Base-by-base conservation (phyloP, 1,140 invertebrate species). In the Sinella curviseta region DNA sequence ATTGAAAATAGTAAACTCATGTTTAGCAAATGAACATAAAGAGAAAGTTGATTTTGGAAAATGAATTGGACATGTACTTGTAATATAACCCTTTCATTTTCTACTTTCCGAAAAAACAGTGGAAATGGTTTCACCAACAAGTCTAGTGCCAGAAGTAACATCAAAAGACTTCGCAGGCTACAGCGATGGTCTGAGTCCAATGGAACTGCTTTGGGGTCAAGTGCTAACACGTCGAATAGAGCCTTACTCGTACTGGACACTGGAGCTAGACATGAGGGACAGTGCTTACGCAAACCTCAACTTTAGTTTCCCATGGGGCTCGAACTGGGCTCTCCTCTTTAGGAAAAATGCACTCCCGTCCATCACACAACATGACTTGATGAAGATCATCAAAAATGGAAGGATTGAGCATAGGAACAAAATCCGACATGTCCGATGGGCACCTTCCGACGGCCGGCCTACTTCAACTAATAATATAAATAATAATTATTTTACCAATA, bases 361-460 rank as follows among this genome's bases (percentile, higher is more conserved):
- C 85, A 94, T 98, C 79, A 97, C 95, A 33, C 95, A 97, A 86
- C 97, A 97, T 86, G 96, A 98, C 86, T 97, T 98, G 86, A 94
- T 95, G 24, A 94, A 97, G 88, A 95, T 96, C 85, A 92, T 96
- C 81, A 92, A 93, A 85, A 94, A 93, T 26, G 94, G 94, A 30
- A 89, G 93, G 28, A 88, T 95, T 2, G 93, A 94, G 85, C 81
- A 83, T 54, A 89, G 93, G 83, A 87, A 93, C 74, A 89, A 92
- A 83, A 70, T 82, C 48, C 60, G 83, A 26, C 82, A 83, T 31
- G 78, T 81, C 0, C 78, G 79, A 4, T 60, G 17, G 36, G 77
- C 36, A 55, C 74, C 33, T 48, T 30, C 78, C 54, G 36, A 79
- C 70, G 35, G 65, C 8, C 65, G 8, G 8, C 8, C 26, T 24